These are phyloP conservation scores for Dolichoris vasculosae DNA, from an alignment of 1,140 invertebrate species.

Conservation along the genomic window DNA sequence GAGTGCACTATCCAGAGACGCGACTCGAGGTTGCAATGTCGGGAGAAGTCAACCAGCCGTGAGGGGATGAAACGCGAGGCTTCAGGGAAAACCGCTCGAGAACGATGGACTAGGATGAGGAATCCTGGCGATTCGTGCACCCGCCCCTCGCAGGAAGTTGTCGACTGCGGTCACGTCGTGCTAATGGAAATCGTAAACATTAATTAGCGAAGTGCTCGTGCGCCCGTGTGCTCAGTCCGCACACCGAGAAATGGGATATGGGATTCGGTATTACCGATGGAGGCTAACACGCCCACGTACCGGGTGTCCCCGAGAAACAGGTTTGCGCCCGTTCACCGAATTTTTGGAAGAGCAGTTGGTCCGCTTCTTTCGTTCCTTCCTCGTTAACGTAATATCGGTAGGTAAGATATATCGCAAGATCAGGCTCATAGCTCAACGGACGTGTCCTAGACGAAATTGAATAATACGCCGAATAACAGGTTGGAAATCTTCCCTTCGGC, in stretches of 20 bases:
- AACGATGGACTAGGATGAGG: conserved; percentile 51
- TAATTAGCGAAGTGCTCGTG: conserved; percentile 65
- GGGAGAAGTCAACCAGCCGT: background rate
- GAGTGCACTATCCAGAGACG: background rate
- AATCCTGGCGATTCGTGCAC: conserved; percentile 50
- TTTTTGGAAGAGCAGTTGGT: background rate
- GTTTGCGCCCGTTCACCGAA: background rate
- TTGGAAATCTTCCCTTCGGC: no score
- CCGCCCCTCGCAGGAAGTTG: conserved; percentile 49
- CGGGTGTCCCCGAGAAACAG: background rate
- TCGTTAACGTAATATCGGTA: no score
- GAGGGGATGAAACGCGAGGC: background rate
- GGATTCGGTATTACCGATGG: background rate
- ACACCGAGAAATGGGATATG: conserved; percentile 43
- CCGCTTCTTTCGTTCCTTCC: no score
- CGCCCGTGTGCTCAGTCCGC: conserved; percentile 50
- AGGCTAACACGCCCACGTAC: background rate
- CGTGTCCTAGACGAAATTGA: no score
- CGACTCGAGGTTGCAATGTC: background rate
- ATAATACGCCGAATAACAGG: no score
- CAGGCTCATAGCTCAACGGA: no score
- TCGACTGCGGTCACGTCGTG: conserved; percentile 60
- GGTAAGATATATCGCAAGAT: no score
- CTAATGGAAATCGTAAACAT: conserved; percentile 71
- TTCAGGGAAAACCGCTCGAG: background rate